A percentile compares a stretch with the other conserved stretches of the same genome.
phyloP scores from a whole-genome alignment of 2,888 invertebrate species.

The Orchestes rusci region DNA sequence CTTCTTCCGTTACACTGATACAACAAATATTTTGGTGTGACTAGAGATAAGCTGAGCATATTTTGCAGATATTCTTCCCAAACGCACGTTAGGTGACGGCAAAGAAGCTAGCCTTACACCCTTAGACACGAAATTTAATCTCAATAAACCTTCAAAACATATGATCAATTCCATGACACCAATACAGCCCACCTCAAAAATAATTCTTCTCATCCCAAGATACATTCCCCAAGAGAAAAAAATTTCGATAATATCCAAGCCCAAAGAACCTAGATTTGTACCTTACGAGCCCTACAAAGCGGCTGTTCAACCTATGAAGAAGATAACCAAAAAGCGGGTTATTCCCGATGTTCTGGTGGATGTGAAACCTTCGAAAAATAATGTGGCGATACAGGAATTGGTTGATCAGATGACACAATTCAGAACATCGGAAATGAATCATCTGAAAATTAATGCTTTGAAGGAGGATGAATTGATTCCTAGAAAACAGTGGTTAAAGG shows the following conservation, averaged over 20 bases:
- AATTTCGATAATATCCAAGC: conserved; percentile 46
- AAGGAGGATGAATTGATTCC: conserved; percentile 41
- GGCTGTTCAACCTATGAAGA: conserved; percentile 54
- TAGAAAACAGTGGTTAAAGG: conserved; percentile 42
- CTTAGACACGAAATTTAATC: too few species aligned
- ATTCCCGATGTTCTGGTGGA: conserved; percentile 37
- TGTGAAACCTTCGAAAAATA: conserved; percentile 41
- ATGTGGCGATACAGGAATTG: conserved; percentile 50
- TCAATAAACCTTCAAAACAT: too few species aligned
- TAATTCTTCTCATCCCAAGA: conserved; percentile 57
- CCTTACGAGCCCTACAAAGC: conserved; percentile 86
- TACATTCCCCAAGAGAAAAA: conserved; percentile 53
- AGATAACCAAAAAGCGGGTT: conserved; percentile 33
- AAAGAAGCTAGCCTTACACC: too few species aligned
- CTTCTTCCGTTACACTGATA: too few species aligned
- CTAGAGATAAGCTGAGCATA: too few species aligned
- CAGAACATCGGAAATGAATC: conserved; percentile 56
- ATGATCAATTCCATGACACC: conserved; percentile 35
- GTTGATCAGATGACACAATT: conserved; percentile 63
- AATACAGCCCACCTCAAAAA: conserved; percentile 47
- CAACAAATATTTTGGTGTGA: too few species aligned
- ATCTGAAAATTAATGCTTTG: conserved; percentile 43
- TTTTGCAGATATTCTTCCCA: too few species aligned
- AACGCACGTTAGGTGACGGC: too few species aligned
- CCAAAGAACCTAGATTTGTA: conserved; percentile 71